Conservation (phyloP, 2,888 invertebrate species). For the Philhelius pedissequus region DNA sequence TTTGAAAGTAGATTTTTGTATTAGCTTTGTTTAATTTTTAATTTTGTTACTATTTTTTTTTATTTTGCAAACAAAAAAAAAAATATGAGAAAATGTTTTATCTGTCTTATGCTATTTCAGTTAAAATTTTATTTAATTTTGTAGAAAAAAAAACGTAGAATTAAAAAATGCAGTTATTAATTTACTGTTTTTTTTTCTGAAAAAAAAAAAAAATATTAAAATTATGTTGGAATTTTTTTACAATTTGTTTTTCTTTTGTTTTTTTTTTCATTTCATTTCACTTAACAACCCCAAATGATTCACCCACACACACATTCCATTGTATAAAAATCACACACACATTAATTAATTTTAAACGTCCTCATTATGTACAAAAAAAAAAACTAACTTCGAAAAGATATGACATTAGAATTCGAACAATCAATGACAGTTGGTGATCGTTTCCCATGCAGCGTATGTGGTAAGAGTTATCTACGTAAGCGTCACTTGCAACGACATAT, state of each 20-base stretch:
- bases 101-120: conserved; percentile 38
- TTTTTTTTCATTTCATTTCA: conserved; percentile 71
- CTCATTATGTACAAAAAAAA: conserved; percentile 18
- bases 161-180: background rate
- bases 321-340: conserved; percentile 43
- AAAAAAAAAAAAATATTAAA: conserved; percentile 9
- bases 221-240: conserved; percentile 64
- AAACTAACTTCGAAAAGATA: conserved; percentile 35
- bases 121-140: conserved; percentile 13
- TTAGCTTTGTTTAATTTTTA: conserved; percentile 9
- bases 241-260: conserved; percentile 71
- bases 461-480: conserved; percentile 82
- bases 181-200: background rate
- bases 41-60: conserved; percentile 1
- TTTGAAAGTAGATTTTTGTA: conserved; percentile 1
- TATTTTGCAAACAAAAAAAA: background rate
- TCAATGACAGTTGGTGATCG: conserved; percentile 74
- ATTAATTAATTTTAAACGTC: conserved; percentile 33
- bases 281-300: conserved; percentile 66
- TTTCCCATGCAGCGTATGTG: conserved; percentile 81
- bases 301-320: conserved; percentile 61
- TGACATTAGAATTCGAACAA: conserved; percentile 70
- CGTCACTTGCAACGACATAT: conserved; percentile 82
- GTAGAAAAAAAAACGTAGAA: conserved; percentile 3
- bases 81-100: conserved; percentile 22